Percentiles rank a stretch among this genome's conserved stretches.
Evolutionary conservation across 2,113 vertebrate genomes (phyloP).

Genomic region (Marmota monax): DNA sequence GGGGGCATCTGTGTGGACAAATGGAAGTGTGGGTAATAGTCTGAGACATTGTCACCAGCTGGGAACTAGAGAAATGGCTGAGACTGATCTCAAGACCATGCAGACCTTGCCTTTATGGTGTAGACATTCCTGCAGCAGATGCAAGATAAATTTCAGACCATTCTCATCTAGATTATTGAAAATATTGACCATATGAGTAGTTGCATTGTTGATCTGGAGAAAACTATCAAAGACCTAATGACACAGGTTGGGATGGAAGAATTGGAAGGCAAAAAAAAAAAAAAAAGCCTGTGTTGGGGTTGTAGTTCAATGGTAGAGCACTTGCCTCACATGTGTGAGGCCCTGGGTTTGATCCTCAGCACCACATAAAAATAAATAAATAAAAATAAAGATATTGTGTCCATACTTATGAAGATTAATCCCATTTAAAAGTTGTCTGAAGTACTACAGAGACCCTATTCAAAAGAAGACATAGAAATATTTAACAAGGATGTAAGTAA

Average conservation of each 20-base stretch:
- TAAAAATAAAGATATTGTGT: too few species aligned
- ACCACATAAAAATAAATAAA: too few species aligned
- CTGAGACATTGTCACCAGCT: not conserved
- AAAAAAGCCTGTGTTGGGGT: too few species aligned
- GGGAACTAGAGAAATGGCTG: conserved; percentile 88
- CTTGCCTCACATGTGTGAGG: too few species aligned
- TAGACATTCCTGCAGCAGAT: conserved; percentile 91
- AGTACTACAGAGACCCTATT: too few species aligned
- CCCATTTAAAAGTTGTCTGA: too few species aligned
- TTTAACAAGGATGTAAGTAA: too few species aligned
- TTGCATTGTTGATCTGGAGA: conserved; percentile 97
- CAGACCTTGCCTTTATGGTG: conserved; percentile 97
- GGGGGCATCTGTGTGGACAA: not conserved
- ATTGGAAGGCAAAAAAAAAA: conserved; percentile 93
- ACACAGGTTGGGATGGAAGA: conserved; percentile 98
- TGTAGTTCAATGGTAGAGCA: too few species aligned
- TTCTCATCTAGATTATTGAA: conserved; percentile 94
- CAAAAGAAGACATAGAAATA: too few species aligned
- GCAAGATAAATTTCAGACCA: too few species aligned
- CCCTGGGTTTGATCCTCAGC: too few species aligned
- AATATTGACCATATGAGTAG: conserved; percentile 98
- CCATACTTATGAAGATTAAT: too few species aligned
- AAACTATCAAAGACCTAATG: conserved; percentile 96
- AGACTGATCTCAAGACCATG: conserved; percentile 95
- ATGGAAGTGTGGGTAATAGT: conserved; percentile 26